Conservation (phyloP, 2,888 invertebrate species). For the Neria commutata region DNA sequence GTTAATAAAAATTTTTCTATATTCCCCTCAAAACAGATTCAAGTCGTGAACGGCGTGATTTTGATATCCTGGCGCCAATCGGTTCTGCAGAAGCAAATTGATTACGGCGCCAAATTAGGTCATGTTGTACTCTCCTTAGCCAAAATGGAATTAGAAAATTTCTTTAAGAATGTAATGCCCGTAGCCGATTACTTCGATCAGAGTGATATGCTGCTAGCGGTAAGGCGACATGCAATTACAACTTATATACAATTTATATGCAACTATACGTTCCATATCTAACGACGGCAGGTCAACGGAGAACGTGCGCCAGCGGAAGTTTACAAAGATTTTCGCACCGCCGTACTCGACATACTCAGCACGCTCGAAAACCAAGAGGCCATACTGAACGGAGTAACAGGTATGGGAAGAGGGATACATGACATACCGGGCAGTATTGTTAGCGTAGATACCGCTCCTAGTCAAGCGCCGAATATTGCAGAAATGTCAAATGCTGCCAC, state of each 20-base stretch:
- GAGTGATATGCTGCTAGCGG: constrained; percentile 76
- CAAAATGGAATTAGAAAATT: constrained; percentile 86
- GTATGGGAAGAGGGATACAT: constrained; percentile 65
- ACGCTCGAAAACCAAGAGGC: constrained; percentile 70
- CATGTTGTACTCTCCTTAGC: constrained; percentile 81
- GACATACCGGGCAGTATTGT: constrained; percentile 71
- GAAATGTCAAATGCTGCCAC: constrained; percentile 32
- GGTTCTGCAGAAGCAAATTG: constrained; percentile 85
- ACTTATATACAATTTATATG: background rate
- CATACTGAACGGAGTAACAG: constrained; percentile 68
- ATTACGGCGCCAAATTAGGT: constrained; percentile 87
- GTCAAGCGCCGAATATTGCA: constrained; percentile 60
- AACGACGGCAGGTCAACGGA: constrained; percentile 74
- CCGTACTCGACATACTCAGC: constrained; percentile 78
- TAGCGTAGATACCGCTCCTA: constrained; percentile 67
- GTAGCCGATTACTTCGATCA: constrained; percentile 91
- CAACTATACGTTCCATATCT: background rate
- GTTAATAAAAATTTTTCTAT: background rate
- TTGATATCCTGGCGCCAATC: constrained; percentile 87
- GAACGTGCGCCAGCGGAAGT: constrained; percentile 86
- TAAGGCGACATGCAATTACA: constrained; percentile 50
- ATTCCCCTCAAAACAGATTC: constrained; percentile 78
- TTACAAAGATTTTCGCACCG: constrained; percentile 82
- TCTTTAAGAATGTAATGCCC: constrained; percentile 87
- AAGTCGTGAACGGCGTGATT: constrained; percentile 84